Conservation (phyloP, 2,888 invertebrate genomes). For the Pyrocoelia pectoralis region DNA sequence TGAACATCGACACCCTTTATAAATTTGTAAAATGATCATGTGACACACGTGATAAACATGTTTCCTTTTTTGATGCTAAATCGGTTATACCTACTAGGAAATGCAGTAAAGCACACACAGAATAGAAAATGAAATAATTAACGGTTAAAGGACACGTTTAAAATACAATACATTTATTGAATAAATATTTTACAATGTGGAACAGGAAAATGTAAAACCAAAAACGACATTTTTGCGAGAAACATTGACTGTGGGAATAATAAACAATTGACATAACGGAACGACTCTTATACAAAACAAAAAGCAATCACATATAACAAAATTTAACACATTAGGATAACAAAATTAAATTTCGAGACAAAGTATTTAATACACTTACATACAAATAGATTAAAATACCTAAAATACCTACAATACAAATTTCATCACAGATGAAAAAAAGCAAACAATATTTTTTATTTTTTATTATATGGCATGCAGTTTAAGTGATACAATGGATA, state of each 20-base stretch:
- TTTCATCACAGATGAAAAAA: slow-evolving; percentile 50
- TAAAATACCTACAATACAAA: slow-evolving; percentile 16
- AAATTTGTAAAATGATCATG: too few species aligned
- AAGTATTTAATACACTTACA: not conserved
- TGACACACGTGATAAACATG: too few species aligned
- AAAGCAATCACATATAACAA: slow-evolving; percentile 17
- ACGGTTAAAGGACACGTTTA: slow-evolving; percentile 1
- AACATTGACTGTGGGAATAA: not conserved
- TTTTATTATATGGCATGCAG: slow-evolving; percentile 33
- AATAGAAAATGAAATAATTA: too few species aligned
- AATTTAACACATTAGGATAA: slow-evolving; percentile 10
- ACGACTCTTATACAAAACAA: not conserved
- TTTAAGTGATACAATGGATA: slow-evolving; percentile 29
- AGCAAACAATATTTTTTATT: slow-evolving; percentile 22
- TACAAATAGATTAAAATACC: slow-evolving; percentile 1
- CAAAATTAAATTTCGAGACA: slow-evolving; percentile 1
- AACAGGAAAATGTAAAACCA: slow-evolving; percentile 9
- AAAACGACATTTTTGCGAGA: slow-evolving; percentile 4
- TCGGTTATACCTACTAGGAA: too few species aligned
- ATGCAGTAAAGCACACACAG: too few species aligned
- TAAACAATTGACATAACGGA: not conserved
- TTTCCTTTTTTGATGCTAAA: too few species aligned
- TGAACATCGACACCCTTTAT: too few species aligned
- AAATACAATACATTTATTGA: slow-evolving; percentile 31
- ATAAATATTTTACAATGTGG: slow-evolving; percentile 30